These are phyloP conservation scores for Calliopum simillimum DNA, from an alignment of 2,888 invertebrate genomes.

Conservation along the genomic window DNA sequence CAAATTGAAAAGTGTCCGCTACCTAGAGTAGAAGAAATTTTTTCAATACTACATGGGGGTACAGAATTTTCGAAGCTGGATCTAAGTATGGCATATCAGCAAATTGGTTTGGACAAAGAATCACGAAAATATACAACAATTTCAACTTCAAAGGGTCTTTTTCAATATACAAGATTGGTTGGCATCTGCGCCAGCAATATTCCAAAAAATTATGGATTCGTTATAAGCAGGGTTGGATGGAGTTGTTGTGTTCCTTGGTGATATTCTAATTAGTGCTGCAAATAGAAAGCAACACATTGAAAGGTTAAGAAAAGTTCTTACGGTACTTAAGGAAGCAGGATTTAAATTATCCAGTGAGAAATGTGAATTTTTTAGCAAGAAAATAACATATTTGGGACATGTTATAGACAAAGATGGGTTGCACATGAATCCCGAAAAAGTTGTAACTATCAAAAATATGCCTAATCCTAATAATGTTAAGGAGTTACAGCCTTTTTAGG, in stretches of 20 bases:
- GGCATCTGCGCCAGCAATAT: slow-evolving; percentile 59
- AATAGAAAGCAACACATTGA: too few species aligned
- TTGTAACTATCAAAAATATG: slow-evolving; percentile 31
- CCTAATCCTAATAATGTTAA: slow-evolving; percentile 40
- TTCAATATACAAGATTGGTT: slow-evolving; percentile 48
- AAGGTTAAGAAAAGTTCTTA: too few species aligned
- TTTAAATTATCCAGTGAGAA: slow-evolving; percentile 49
- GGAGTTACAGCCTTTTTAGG: too few species aligned
- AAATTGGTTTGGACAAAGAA: too few species aligned
- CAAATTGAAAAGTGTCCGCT: slow-evolving; percentile 49
- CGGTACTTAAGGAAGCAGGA: slow-evolving; percentile 46
- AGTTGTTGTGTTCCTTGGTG: slow-evolving; percentile 47
- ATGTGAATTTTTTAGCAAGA: slow-evolving; percentile 35
- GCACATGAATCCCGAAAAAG: slow-evolving; percentile 49
- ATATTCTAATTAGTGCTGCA: slow-evolving; percentile 52
- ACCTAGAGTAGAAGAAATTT: slow-evolving; percentile 50
- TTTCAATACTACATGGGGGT: slow-evolving; percentile 41
- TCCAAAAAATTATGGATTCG: slow-evolving; percentile 55
- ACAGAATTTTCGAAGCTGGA: slow-evolving; percentile 31
- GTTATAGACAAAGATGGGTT: too few species aligned
- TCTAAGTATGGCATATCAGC: too few species aligned
- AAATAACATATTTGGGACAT: slow-evolving; percentile 54
- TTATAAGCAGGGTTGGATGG: slow-evolving; percentile 47
- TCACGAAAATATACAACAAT: slow-evolving; percentile 50
- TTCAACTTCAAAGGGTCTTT: slow-evolving; percentile 47